phyloP scores from a whole-genome alignment of 2,113 vertebrate species.

The Corythaixoides concolor region DNA sequence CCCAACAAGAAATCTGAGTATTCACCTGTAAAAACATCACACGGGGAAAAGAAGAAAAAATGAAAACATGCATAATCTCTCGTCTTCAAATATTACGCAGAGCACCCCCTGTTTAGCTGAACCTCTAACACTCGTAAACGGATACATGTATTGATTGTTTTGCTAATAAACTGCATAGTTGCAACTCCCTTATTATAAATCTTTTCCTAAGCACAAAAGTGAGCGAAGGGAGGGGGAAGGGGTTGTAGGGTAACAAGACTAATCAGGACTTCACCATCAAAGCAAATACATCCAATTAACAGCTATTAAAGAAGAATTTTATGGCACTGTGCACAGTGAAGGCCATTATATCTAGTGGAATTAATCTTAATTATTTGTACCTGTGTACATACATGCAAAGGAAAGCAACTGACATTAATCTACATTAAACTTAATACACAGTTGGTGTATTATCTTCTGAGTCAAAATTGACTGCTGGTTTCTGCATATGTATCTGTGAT shows the following conservation, averaged over 20 bases:
- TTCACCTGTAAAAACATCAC: background rate
- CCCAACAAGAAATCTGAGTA: background rate
- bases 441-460: constrained; percentile 78
- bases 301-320: constrained; percentile 82
- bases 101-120: background rate
- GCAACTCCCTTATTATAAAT: constrained; percentile 53
- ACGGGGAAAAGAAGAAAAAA: background rate
- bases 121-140: background rate
- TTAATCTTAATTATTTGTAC: constrained; percentile 94
- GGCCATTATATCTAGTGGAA: constrained; percentile 78
- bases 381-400: constrained; percentile 79
- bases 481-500: constrained; percentile 63
- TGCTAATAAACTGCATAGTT: constrained; percentile 34
- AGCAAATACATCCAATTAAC: constrained; percentile 83
- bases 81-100: background rate
- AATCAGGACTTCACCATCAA: constrained; percentile 82
- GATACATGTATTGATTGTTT: constrained; percentile 13
- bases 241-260: constrained; percentile 73
- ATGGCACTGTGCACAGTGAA: constrained; percentile 82
- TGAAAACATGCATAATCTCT: background rate
- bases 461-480: constrained; percentile 79
- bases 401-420: constrained; percentile 89
- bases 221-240: constrained; percentile 3
- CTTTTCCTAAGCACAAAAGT: constrained; percentile 60
- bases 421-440: constrained; percentile 85